Percentiles rank a stretch among this genome's conserved stretches.
These are phyloP conservation scores for Arrhamphus sclerolepis DNA, from an alignment of 2,797 vertebrate species.

Conservation along the genomic window DNA sequence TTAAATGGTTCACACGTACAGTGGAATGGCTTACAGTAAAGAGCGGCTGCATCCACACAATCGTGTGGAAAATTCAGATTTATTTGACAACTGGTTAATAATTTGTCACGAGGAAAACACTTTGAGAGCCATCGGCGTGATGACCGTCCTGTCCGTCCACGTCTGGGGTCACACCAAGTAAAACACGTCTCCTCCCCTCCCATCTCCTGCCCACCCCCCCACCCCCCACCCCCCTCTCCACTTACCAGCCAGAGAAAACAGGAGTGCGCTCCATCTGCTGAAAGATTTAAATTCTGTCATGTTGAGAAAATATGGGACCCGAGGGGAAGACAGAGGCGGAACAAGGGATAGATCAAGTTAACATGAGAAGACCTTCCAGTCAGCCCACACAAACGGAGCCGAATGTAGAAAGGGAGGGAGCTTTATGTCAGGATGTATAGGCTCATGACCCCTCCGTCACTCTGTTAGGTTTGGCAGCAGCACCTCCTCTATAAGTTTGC, in stretches of 20 bases:
- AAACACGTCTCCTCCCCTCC: conserved; percentile 36
- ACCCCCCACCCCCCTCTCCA: conserved; percentile 44
- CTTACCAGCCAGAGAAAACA: conserved; percentile 79
- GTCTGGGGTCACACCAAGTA: conserved; percentile 33
- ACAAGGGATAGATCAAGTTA: conserved; percentile 75
- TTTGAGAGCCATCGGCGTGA: not conserved
- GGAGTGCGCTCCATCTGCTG: conserved; percentile 78
- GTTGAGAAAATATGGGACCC: conserved; percentile 78
- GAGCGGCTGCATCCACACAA: too few species aligned
- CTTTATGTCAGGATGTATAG: conserved; percentile 53
- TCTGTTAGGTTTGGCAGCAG: conserved; percentile 63
- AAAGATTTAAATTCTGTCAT: conserved; percentile 82
- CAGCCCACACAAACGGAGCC: conserved; percentile 77
- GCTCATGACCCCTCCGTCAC: conserved; percentile 61
- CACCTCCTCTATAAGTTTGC: conserved; percentile 62
- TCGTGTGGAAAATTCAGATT: not conserved
- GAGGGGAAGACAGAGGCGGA: conserved; percentile 72
- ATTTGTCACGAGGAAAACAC: conserved; percentile 7
- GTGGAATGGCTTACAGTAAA: too few species aligned
- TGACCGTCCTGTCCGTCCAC: conserved; percentile 15
- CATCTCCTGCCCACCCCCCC: conserved; percentile 40
- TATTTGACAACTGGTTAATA: not conserved
- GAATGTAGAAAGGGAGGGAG: conserved; percentile 31
- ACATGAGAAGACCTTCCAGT: conserved; percentile 70
- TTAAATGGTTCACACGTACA: too few species aligned